Evolutionary conservation across 1,140 invertebrate genomes (phyloP), one percentile per base, ranked within the genome.

Genomic region (Plectrocnemia conspersa): DNA sequence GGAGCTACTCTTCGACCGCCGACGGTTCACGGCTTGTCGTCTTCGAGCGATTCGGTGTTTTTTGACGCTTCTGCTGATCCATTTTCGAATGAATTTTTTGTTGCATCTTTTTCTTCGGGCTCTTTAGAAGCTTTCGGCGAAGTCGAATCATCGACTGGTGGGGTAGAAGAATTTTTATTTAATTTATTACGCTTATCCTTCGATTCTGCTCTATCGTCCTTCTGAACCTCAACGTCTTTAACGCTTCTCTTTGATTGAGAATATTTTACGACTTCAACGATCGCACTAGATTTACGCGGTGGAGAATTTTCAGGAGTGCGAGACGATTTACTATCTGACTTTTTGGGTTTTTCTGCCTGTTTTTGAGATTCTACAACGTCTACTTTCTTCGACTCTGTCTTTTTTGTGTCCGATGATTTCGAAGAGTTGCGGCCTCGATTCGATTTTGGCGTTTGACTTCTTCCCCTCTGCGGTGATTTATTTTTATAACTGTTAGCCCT

Each of bases 1-100:
- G 2, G 79, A 80, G n/a, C 77, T 68, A 58, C 76, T 73, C 33
- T 59, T 59, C 1, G 60, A 62, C 55, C 5, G 49, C 54, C 18
- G 60, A 56, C 23, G 49, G 52, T 38, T 49, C 54, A n/a, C 56
- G 40, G 5, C 13, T 38, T 16, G 2, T 65, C 62, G 15, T 38
- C 5, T 7, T 7, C 18, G 35, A 16, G n/a, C n/a, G 6, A 6
- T 29, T 38, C 15, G 35, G 35, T 10, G 15, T 6, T 19, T 44
- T 44, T 6, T 13, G 16, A 38, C 18, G 11, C 18, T 15, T 16
- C 27, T 29, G 27, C 27, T 7, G 27, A 29, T 7, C 22, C 19
- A 4, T 21, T 42, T 5, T 9, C 13, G 10, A 23, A 23, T 10
- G 40, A 22, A 45, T 16, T 25, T 10, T 45, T 45, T 3, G 22